Evolutionary conservation across 1,140 invertebrate species (phyloP).

Genomic region (Bombus confusus): DNA sequence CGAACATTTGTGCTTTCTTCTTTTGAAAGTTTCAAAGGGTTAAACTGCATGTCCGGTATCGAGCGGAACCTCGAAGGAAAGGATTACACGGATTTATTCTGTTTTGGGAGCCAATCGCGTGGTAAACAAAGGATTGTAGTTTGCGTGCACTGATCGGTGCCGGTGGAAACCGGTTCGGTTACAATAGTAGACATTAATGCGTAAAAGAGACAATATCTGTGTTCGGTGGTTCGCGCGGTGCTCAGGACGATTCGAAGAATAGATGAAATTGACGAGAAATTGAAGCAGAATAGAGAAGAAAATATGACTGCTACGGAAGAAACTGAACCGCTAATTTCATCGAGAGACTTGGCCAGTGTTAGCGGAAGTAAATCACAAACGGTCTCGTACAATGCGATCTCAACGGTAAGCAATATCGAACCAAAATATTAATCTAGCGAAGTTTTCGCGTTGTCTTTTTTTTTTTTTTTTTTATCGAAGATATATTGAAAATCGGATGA

Average conservation of each 20-base stretch:
- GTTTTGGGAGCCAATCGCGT: background rate
- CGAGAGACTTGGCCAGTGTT: slow-evolving; percentile 24
- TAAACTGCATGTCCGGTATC: background rate
- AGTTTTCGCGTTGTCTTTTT: no score
- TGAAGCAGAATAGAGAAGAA: background rate
- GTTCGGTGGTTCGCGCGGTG: background rate
- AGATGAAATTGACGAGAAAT: background rate
- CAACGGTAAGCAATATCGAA: slow-evolving; percentile 61
- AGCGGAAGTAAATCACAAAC: slow-evolving; percentile 43
- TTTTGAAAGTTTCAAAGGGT: background rate
- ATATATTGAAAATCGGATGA: no score
- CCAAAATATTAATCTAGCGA: background rate
- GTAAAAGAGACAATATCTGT: background rate
- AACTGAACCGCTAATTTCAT: slow-evolving; percentile 68
- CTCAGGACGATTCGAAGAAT: background rate
- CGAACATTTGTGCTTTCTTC: background rate
- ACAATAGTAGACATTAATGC: background rate
- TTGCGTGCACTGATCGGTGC: background rate
- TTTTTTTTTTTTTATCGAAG: background rate
- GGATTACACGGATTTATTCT: background rate
- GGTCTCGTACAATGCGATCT: slow-evolving; percentile 66
- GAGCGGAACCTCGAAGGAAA: background rate
- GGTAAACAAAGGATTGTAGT: background rate
- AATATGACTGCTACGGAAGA: slow-evolving; percentile 73
- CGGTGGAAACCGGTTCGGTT: background rate